Conservation (phyloP, 2,113 vertebrate species). For the Amphiprion percula region DNA sequence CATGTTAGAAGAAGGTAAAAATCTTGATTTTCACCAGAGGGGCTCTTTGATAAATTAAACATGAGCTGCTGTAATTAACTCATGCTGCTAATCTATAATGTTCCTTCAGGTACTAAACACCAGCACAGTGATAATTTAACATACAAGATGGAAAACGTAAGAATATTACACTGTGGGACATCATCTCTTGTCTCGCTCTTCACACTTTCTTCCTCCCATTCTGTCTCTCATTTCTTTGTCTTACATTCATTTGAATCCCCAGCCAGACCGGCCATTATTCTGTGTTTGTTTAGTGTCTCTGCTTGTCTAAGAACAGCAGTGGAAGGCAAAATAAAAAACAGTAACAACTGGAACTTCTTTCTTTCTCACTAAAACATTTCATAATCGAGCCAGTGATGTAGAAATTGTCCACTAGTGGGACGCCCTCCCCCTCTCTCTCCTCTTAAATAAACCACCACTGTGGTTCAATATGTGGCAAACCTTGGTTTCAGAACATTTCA, state of each 20-base stretch:
- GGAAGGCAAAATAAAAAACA: conserved; percentile 7
- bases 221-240: neutral
- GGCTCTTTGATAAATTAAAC: neutral
- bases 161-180: conserved; percentile 17
- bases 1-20: no score
- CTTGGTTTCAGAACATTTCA: conserved; percentile 34
- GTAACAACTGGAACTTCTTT: neutral
- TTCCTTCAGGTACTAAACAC: neutral
- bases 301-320: conserved; percentile 22
- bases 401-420: conserved; percentile 20
- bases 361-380: conserved; percentile 39
- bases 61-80: conserved; percentile 6
- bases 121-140: neutral
- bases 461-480: conserved; percentile 14
- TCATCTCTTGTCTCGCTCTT: conserved; percentile 17
- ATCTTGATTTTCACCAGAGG: no score
- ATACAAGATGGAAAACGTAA: conserved; percentile 19
- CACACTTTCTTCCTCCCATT: conserved; percentile 16
- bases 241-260: conserved; percentile 18
- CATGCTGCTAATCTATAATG: neutral
- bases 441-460: conserved; percentile 18
- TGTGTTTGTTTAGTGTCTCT: conserved; percentile 63
- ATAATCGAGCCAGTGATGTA: conserved; percentile 30
- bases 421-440: neutral
- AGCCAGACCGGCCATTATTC: conserved; percentile 33